Base-by-base conservation (phyloP, 2,888 invertebrate species). In the Caenorhabditis wallacei region DNA sequence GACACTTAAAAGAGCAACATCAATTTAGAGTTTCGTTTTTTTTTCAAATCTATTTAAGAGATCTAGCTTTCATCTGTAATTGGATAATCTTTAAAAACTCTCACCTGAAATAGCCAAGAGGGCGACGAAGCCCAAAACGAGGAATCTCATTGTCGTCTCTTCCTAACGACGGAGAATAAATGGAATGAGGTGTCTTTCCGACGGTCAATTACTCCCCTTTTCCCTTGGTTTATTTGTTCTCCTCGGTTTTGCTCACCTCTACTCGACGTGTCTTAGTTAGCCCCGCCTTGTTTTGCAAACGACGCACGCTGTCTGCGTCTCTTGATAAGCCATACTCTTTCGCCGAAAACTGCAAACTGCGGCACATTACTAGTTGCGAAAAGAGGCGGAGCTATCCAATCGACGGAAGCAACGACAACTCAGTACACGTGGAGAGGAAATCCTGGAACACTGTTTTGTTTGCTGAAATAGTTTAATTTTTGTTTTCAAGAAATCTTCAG, bases 101-200 rank as follows among this genome's bases (percentile, higher is more conserved):
- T 72, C 24, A 85, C 85, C 85, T 56, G 70, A 80, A 68, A 81
- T 59, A 61, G 82, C 83, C 48, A 85, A 13, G 63, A 85, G 63
- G 53, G 71, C 72, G 24, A 80, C 24, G n/a, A 85, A 68, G 64
- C 79, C 74, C 68, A 79, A n/a, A 8, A 64, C 37, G 22, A 64
- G 71, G 75, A 57, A 82, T 59, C 78, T 78, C 82, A 82, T 82
- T 26, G 63, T 56, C 54, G 66, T 53, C 26, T 46, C 22, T 26
- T 61, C 59, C 24, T 40, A 68, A 72, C 35, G 48, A 70, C 35
- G 30, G 48, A 51, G 63, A 78, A 63, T 69, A 30, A 78, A 69
- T 37, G 54, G 70, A 69, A 66, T 66, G 66, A 66, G 66, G 66
- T 64, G 64, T 64, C 48, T n/a, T n/a, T n/a, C n/a, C 54, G 43